Base-by-base conservation (phyloP, 2,113 vertebrate species). In the Campylorhamphus procurvoides region DNA sequence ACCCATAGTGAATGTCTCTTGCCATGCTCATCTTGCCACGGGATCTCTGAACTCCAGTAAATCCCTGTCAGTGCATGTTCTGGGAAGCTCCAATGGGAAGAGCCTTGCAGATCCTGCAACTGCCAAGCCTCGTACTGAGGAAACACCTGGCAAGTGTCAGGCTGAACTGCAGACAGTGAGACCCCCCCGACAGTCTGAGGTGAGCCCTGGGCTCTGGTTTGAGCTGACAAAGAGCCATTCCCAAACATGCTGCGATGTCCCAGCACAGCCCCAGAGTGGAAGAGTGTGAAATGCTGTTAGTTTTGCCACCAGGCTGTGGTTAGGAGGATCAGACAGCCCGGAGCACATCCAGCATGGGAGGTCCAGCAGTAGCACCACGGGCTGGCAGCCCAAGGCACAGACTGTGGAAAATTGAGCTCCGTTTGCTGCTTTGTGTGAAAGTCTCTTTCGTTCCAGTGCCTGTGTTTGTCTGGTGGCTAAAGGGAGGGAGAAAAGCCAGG, bases 341-440 rank as follows among this genome's bases (percentile, higher is more conserved):
- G 20, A 19, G 77, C 52, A 39, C 62, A 14, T 6, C 66, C 86
- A 79, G 75, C 71, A 33, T 2, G 22, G 49, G 49, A 77, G 42
- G 33, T 64, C 58, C 67, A 29, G 47, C 19, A 55, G 84, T 13
- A 62, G 59, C 60, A 39, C 6, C 42, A 8, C 2, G 5, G 79
- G 46, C 92, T 81, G 90, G 73, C 35, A 44, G 50, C 33, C 4
- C 0, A 33, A 73, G 75, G 44, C 46, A 69, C 46, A 89, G 63
- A 37, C 35, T 19, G 46, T 71, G 56, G 50, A 67, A 83, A 90
- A 73, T 20, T 14, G 71, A 87, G 63, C 46, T 93, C 66, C 53
- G 77, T 90, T 79, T 84, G 81, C 81, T 87, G 81, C 22, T 93
- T 47, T 31, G 60, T 92, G 86, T 89, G 88, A 87, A 84, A 89